Percentiles rank a stretch among this genome's conserved stretches.
These are phyloP conservation scores for Pentamera pediparva DNA, from an alignment of 53 echinoderm and acorn worm species.

Conservation along the genomic window DNA sequence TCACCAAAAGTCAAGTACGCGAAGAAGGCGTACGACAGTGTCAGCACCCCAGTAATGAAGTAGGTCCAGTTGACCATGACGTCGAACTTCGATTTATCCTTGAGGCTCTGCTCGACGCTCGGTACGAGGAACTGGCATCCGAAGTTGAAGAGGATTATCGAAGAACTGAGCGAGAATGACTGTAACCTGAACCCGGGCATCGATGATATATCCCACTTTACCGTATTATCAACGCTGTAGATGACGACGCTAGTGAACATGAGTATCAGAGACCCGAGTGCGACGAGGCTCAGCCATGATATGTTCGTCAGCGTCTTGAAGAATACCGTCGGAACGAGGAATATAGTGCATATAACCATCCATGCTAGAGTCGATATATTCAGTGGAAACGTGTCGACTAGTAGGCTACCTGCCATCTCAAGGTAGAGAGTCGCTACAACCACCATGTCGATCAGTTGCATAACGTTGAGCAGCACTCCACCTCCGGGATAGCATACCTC, in stretches of 20 bases:
- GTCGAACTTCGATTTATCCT: constrained; percentile 55
- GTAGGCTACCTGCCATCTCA: constrained; percentile 76
- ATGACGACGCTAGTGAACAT: constrained; percentile 90
- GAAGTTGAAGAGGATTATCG: constrained; percentile 89
- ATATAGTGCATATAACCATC: constrained; percentile 65
- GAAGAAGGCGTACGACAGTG: constrained; percentile 74
- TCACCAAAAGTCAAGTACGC: constrained; percentile 85
- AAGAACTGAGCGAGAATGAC: constrained; percentile 67
- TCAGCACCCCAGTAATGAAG: constrained; percentile 67
- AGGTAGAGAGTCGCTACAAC: constrained; percentile 91
- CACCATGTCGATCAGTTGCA: constrained; percentile 87
- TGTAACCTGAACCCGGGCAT: constrained; percentile 67
- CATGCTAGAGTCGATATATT: constrained; percentile 68
- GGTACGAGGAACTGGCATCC: constrained; percentile 97
- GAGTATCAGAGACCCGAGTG: constrained; percentile 60
- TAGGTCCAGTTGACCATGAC: constrained; percentile 83
- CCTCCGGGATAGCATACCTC: constrained; percentile 67
- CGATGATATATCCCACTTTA: constrained; percentile 61
- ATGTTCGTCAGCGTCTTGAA: constrained; percentile 91
- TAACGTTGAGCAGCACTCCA: constrained; percentile 65
- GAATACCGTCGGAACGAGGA: constrained; percentile 78
- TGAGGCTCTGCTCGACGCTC: constrained; percentile 92
- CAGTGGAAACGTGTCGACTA: constrained; percentile 83
- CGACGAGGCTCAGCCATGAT: constrained; percentile 87
- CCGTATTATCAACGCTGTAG: constrained; percentile 76